Base-by-base conservation (phyloP, 2,888 invertebrate genomes). In the Lepetodrilus schrolli region DNA sequence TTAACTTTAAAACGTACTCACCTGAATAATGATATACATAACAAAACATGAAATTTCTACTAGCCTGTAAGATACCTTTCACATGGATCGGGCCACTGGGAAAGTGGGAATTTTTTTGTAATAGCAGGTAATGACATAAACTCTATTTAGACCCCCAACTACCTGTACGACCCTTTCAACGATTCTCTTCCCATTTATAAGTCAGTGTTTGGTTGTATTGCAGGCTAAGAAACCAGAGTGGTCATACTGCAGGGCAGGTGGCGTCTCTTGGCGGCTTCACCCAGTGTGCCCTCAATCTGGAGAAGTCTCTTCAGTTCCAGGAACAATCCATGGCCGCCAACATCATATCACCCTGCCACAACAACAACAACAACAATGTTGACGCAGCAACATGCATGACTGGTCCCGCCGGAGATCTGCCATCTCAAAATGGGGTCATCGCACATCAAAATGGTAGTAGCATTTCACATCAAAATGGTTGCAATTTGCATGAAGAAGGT, bases 181-280 rank as follows among this genome's bases (percentile, higher is more conserved):
- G n/a, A n/a, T n/a, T n/a, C n/a, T n/a, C n/a, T n/a, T n/a, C n/a
- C n/a, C n/a, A n/a, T n/a, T n/a, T n/a, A n/a, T n/a, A n/a, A n/a
- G n/a, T n/a, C n/a, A n/a, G n/a, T n/a, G n/a, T n/a, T n/a, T n/a
- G n/a, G n/a, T 72, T 74, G 38, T 37, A 13, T 83, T 84, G 4
- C 81, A 89, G 89, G 65, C 77, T 86, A 23, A 76, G 76, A 38
- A 89, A 87, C 75, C 80, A 85, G 72, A 85, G 76, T 74, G 82
- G 82, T 23, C 81, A 82, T 43, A 83, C 83, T 36, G 80, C 88
- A 5, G 75, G 81, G 50, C 78, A 87, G 66, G 78, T 88, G 4
- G 88, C 89, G 4, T 69, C 74, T 10, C 73, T 72, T 4, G 81
- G 82, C 73, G 85, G 85, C 0, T 78, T 82, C 72, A 50, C 49